Base-by-base conservation (phyloP, 1,140 invertebrate species). In the Sarcophaga peregrina region DNA sequence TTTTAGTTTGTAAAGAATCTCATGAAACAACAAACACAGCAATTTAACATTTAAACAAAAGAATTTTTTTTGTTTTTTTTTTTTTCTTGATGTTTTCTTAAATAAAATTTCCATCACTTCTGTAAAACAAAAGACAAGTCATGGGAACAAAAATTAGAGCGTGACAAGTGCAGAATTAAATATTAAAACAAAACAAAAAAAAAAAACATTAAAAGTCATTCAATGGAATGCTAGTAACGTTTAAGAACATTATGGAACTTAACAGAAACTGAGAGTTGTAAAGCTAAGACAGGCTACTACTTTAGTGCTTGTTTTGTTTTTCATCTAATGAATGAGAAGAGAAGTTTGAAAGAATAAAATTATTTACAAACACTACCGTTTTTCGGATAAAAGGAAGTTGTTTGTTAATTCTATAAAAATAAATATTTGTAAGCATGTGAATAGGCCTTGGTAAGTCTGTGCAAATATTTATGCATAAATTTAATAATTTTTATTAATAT, bases 91-190 rank as follows among this genome's bases (percentile, higher is more conserved):
- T 54, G 15, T 58, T 58, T 58, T 58, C 3, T 58, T 58, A 58
- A 13, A 58, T 2, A 2, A 37, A 37, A 37, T 37, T 37, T 37
- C 25, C 25, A 37, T 37, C 25, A 37, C 25, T 37, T 37, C 25
- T 37, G 25, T 37, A 37, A 37, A n/a, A 58, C 54, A 58, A 58
- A 58, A 37, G n/a, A 52, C 80, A 81, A 52, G 80, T 81, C 80
- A 81, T 81, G 80, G 80, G 80, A 58, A 81, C 52, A 52, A 81
- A 81, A 81, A 81, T 81, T 81, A 81, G 80, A 81, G 80, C 80
- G 80, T 81, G 80, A 81, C 80, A 81, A 81, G 80, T 81, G 80
- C 54, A 58, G n/a, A 58, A 58, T n/a, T 58, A 58, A 58, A 58
- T 5, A 58, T 58, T 58, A 58, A 13, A n/a, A 37, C 25, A 37